phyloP scores from a whole-genome alignment of 2,797 vertebrate genomes.

The Acanthurus lineatus region DNA sequence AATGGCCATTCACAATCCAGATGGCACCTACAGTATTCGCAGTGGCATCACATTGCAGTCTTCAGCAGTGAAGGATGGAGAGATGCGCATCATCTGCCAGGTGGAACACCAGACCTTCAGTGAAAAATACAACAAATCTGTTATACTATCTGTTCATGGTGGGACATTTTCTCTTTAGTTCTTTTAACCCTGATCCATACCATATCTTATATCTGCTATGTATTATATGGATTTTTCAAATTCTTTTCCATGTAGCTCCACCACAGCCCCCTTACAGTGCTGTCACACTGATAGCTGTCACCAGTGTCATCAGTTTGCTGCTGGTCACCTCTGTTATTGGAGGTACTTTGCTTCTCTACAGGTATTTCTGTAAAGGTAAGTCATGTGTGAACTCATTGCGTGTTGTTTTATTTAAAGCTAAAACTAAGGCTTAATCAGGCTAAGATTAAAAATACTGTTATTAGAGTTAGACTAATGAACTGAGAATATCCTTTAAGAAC shows the following conservation, averaged over 20 bases:
- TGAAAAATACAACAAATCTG: conserved; percentile 48
- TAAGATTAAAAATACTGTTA: neutral
- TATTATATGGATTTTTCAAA: neutral
- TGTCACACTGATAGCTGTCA: conserved; percentile 51
- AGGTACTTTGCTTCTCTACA: conserved; percentile 40
- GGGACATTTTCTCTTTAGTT: neutral
- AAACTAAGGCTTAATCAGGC: neutral
- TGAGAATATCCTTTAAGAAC: neutral
- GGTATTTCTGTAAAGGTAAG: conserved; percentile 48
- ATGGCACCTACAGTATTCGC: conserved; percentile 72
- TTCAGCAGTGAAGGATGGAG: conserved; percentile 25
- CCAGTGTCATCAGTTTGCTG: conserved; percentile 50
- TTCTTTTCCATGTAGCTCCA: conserved; percentile 45
- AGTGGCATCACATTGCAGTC: conserved; percentile 72
- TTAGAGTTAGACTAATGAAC: neutral
- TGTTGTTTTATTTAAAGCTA: too few species aligned
- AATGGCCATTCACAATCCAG: conserved; percentile 45
- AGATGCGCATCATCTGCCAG: conserved; percentile 67
- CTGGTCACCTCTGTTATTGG: conserved; percentile 47
- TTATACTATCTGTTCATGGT: conserved; percentile 68
- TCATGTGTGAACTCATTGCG: neutral
- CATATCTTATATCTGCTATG: neutral
- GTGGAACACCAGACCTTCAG: conserved; percentile 71
- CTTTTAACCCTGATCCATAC: neutral
- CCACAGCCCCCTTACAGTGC: conserved; percentile 15